Conservation (phyloP, 92 coral and sea anemone genomes). For the Parazoanthus swiftii region DNA sequence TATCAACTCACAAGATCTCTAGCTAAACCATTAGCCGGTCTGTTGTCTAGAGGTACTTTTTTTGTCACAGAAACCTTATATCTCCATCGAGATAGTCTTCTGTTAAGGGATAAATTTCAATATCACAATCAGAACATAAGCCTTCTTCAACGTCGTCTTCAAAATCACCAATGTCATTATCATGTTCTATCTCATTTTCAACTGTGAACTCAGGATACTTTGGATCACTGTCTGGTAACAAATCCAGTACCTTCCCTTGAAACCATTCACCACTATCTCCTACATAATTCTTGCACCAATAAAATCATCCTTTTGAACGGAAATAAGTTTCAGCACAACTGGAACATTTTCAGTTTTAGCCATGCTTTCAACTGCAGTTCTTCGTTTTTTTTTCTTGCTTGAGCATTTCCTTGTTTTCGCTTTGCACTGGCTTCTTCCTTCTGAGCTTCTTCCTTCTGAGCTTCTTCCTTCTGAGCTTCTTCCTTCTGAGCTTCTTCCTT, state of each 20-base stretch:
- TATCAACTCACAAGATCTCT: conserved; percentile 32
- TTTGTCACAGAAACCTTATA: conserved; percentile 16
- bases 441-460: too few species aligned
- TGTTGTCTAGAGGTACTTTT: conserved; percentile 27
- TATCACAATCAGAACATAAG: conserved; percentile 15
- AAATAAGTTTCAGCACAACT: conserved; percentile 11
- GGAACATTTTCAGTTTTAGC: conserved; percentile 38
- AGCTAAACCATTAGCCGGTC: conserved; percentile 37
- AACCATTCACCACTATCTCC: conserved; percentile 33
- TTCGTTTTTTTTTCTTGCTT: too few species aligned
- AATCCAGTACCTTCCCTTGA: conserved; percentile 27
- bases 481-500: too few species aligned
- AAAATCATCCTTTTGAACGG: conserved; percentile 28
- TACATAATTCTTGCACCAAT: conserved; percentile 29
- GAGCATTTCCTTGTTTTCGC: too few species aligned
- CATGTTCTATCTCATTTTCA: neutral
- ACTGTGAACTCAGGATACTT: conserved; percentile 23
- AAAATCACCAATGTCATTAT: neutral
- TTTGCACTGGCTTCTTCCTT: too few species aligned
- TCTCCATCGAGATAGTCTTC: conserved; percentile 32
- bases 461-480: too few species aligned
- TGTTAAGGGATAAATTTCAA: conserved; percentile 24
- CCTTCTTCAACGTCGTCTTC: conserved; percentile 28
- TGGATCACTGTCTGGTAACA: conserved; percentile 31
- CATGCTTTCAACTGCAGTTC: neutral